phyloP scores from a whole-genome alignment of 2,113 vertebrate species.

The Chaenocephalus aceratus region DNA sequence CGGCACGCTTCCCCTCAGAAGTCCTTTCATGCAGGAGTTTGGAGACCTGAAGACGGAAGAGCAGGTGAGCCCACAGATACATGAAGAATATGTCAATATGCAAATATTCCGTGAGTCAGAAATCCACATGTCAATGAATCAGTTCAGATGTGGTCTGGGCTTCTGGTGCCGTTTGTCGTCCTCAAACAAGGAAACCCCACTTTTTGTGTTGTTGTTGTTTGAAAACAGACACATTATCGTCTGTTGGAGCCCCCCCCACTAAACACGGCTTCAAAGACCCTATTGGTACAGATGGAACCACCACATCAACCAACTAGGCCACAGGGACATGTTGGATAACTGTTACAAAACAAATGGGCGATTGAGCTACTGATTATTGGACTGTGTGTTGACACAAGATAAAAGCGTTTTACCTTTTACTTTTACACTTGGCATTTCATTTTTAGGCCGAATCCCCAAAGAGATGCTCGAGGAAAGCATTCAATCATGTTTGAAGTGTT shows the following conservation, averaged over 20 bases:
- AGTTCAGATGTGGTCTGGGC: background rate
- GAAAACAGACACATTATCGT: background rate
- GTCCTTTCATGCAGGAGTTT: constrained; percentile 97
- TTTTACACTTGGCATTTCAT: constrained; percentile 18
- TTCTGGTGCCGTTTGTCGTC: no score
- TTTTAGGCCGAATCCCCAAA: constrained; percentile 5
- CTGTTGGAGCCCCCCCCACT: constrained; percentile 11
- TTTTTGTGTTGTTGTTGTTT: background rate
- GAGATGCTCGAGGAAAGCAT: constrained; percentile 7
- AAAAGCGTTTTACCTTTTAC: background rate
- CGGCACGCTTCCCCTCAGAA: constrained; percentile 93
- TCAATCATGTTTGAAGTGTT: constrained; percentile 13
- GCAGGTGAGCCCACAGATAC: constrained; percentile 82
- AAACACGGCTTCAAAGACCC: constrained; percentile 4
- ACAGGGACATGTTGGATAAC: constrained; percentile 39
- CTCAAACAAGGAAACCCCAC: background rate
- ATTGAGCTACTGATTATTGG: constrained; percentile 22
- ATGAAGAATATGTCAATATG: background rate
- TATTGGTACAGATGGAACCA: constrained; percentile 27
- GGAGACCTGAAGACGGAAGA: constrained; percentile 98
- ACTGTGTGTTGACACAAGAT: constrained; percentile 2
- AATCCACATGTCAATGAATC: background rate
- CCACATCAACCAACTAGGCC: constrained; percentile 46
- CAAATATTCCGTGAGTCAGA: background rate
- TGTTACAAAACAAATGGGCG: constrained; percentile 14